Evolutionary conservation across 2,888 invertebrate genomes (phyloP), one percentile per base, ranked within the genome.

Genomic region (Apamea crenata): DNA sequence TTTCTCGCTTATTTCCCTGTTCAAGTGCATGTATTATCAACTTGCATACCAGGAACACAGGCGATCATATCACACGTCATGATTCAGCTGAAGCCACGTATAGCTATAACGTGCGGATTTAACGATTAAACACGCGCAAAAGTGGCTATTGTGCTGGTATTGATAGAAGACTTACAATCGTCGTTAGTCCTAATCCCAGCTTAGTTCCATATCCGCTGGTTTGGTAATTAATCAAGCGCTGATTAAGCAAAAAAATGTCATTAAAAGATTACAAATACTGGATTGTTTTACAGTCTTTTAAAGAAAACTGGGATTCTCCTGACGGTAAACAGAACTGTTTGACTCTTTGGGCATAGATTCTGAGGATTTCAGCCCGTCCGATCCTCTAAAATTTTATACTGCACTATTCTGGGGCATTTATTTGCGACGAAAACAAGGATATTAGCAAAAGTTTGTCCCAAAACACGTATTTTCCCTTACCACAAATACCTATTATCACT

Each of bases 121-220:
- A 75, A 74, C 84, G 81, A 80, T 84, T 80, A 77, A 74, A 84
- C 44, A 53, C 69, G 61, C 67, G 21, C 77, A 32, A 56, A 87
- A 87, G 66, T 79, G 74, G 63, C 85, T 77, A 77, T 87, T 87
- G 85, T 87, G 47, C 81, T 80, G 50, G 71, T 75, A 70, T 70
- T 67, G 63, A 68, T 67, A 47, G 70, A 80, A 83, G 65, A 71
- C 87, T 71, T 79, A 67, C 59, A 73, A 84, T 40, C 8, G 59
- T 47, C 70, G 67, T 40, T 50, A 77, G 32, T 47, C 16, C 36
- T 78, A 63, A 78, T 68, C 21, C 74, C 18, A 71, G 67, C 65
- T 82, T 78, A 67, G 36, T 74, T 72, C 63, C 50, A 68, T 70
- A 71, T 73, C 73, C 65, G 61, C 25, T 66, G 8, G 47, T 66